These are phyloP conservation scores for Nycticebus coucang DNA, from an alignment of 2,113 vertebrate genomes.

Conservation along the genomic window DNA sequence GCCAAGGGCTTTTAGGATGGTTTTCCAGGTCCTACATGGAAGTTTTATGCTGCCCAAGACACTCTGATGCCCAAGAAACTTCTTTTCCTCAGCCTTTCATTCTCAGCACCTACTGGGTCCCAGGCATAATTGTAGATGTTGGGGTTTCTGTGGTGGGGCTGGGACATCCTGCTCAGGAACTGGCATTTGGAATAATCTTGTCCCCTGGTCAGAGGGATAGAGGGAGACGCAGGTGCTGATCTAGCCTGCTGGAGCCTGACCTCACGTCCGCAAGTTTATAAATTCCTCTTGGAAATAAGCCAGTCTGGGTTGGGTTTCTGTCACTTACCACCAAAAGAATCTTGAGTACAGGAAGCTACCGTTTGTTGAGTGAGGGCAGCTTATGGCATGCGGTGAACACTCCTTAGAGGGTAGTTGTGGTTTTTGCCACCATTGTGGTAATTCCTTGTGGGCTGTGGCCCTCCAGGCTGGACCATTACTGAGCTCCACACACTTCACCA, in stretches of 20 bases:
- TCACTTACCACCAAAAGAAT: not conserved
- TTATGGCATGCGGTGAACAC: accelerated
- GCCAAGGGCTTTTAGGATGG: accelerated
- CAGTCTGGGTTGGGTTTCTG: not conserved
- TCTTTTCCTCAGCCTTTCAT: not conserved
- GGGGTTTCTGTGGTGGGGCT: not conserved
- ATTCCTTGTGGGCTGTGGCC: accelerated
- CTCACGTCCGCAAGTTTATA: too few species aligned
- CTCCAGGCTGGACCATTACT: accelerated
- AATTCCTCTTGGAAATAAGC: not conserved
- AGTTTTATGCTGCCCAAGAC: too few species aligned
- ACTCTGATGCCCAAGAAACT: not conserved
- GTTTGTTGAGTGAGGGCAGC: not conserved
- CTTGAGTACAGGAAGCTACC: not conserved
- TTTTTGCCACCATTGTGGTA: accelerated
- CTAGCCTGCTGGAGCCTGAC: too few species aligned
- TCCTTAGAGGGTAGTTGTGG: not conserved
- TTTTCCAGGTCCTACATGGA: not conserved
- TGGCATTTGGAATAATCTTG: not conserved
- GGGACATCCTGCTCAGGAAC: accelerated
- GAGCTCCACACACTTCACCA: accelerated
- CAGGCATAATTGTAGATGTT: accelerated
- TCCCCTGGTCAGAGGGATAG: not conserved
- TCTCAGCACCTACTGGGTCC: not conserved
- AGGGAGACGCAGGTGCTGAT: too few species aligned